Conservation (phyloP, 2,113 vertebrate species). For the Montifringilla adamsi region DNA sequence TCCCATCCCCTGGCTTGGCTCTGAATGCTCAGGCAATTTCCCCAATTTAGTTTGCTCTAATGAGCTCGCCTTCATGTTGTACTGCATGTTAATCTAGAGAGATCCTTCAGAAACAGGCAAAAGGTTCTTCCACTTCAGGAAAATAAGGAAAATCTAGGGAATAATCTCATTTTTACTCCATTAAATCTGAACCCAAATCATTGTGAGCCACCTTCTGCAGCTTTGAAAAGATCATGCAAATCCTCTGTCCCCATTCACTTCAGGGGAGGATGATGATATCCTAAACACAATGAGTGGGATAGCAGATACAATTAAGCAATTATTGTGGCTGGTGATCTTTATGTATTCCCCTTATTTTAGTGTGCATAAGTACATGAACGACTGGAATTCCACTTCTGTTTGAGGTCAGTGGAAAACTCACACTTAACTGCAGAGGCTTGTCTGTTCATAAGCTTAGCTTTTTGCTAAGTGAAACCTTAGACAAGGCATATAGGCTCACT, state of each 20-base stretch:
- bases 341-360: neutral
- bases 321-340: neutral
- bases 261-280: neutral
- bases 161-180: neutral
- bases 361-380: neutral
- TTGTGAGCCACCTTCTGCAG: neutral
- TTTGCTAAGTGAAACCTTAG: neutral
- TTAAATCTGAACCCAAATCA: neutral
- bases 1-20: neutral
- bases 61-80: fast-evolving
- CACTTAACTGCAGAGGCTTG: neutral
- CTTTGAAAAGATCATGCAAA: neutral
- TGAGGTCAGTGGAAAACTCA: neutral
- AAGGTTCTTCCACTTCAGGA: neutral
- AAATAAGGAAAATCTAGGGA: neutral
- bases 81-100: neutral
- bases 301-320: neutral
- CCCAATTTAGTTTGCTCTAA: neutral
- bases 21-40: neutral
- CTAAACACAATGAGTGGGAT: neutral
- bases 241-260: neutral
- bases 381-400: neutral
- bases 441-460: neutral
- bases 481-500: neutral
- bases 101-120: neutral